These are phyloP conservation scores for Tachysurus vachellii DNA, from an alignment of 2,113 vertebrate species.

Conservation along the genomic window DNA sequence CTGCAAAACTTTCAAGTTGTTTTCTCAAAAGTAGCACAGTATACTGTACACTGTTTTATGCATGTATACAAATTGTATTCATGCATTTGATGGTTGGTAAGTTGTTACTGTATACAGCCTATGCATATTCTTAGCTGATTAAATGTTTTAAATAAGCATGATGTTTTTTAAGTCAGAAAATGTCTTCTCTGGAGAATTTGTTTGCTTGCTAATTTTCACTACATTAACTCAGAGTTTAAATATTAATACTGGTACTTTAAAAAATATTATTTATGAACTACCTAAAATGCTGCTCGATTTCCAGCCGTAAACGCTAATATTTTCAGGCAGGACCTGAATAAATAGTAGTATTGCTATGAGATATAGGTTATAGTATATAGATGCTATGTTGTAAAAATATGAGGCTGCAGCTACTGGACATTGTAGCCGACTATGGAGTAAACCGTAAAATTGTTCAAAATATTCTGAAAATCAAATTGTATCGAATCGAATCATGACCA, in stretches of 20 bases:
- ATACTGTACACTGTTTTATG: too few species aligned
- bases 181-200: neutral
- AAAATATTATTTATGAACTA: neutral
- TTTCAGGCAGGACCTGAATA: neutral
- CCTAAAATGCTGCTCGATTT: neutral
- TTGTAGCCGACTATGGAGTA: too few species aligned
- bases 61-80: neutral
- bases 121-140: neutral
- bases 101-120: neutral
- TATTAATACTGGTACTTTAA: neutral
- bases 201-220: neutral
- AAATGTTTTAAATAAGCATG: neutral
- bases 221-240: neutral
- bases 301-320: neutral
- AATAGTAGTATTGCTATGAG: neutral
- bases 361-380: too few species aligned
- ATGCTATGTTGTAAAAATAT: too few species aligned
- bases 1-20: neutral
- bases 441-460: too few species aligned
- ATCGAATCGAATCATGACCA: too few species aligned
- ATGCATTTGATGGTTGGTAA: neutral
- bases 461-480: too few species aligned
- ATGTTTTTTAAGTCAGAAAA: neutral
- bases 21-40: neutral
- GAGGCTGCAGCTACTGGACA: too few species aligned